Evolutionary conservation across 2,113 vertebrate genomes (phyloP), one percentile per base, ranked within the genome.

Genomic region (Acanthisitta chloris): DNA sequence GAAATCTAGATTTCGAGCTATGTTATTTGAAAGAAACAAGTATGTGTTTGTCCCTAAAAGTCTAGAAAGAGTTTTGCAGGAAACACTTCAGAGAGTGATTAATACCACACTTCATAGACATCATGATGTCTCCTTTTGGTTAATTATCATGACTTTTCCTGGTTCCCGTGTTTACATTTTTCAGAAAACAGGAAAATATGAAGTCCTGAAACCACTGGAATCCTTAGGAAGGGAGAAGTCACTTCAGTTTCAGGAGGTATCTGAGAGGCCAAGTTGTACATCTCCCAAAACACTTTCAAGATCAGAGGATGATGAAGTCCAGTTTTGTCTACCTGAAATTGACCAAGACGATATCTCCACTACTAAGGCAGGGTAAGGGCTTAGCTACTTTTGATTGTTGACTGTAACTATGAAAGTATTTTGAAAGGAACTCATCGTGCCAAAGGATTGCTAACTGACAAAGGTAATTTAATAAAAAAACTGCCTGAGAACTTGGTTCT

Each of bases 321-420:
- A 81, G 26, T 62, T 52, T 43, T 54, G 38, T 87, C 49, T 48
- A 12, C 45, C 67, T 46, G 21, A 77, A 81, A 46, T 78, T 65
- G 78, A 42, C 25, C 92, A 95, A 66, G 91, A 94, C 73, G 84
- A 89, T 20, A 73, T 54, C 45, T 90, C 79, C 48, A 5, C 59
- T 91, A 24, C 78, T 94, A 48, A 81, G 67, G 3, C 29, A 25
- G 36, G 87, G 98, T 98, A 97, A 97, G 40, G 11, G 49, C n/a
- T 81, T 77, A 59, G 6, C 59, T 91, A 17, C 12, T 92, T 87
- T 76, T 72, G 21, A 72, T 91, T 86, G 74, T 36, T 89, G 14
- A 61, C 51, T 86, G 33, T 88, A 65, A 76, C 36, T 61, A 9
- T 58, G 14, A 12, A 54, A 54, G 13, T 28, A 28, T 73, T 92